Evolutionary conservation across 2,113 vertebrate genomes (phyloP), one percentile per base, ranked within the genome.

Genomic region (Scortum barcoo): DNA sequence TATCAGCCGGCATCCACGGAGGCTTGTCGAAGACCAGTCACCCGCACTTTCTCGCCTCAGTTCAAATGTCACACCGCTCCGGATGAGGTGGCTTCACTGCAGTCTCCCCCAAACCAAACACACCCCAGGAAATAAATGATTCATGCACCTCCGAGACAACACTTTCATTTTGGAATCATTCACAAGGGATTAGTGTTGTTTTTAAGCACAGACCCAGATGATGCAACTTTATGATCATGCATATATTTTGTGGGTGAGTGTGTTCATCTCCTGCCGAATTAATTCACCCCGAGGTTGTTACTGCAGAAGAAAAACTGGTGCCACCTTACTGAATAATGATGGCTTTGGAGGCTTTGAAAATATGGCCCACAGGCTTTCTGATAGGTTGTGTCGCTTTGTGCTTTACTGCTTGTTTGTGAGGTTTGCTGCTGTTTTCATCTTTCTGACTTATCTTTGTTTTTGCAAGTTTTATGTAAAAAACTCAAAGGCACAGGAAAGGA

Each of bases 291-390:
- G 6, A 56, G 54, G 77, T 73, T 63, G 65, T 76, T 84, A 33
- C 58, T 38, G 65, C 53, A 50, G 60, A 73, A 53, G 70, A 62
- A 22, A 69, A 66, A 80, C 28, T 20, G 36, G 42, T 65, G 50
- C 68, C 60, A 50, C 61, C 33, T 48, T 60, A 16, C 44, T 78
- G 70, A 87, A 72, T 81, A 78, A 78, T 72, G 26, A 86, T 71
- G 26, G 20, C 72, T 65, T 6, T 40, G 36, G 73, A 75, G 81
- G 72, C 33, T 70, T 14, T 48, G 57, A 62, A 74, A 75, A 44
- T 14, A 65, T 16, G 28, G 2, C 71, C 48, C 40, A 19, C 46
- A 60, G 60, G 69, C 36, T 75, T 74, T 65, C 46, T 78, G 63
- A 71, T n/a, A 36, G 44, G 60, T 30, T 70, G 14, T 44, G 19